A percentile compares a stretch with the other conserved stretches of the same genome.
These are phyloP conservation scores for Mergus octosetaceus DNA, from an alignment of 2,797 vertebrate species.

Conservation along the genomic window DNA sequence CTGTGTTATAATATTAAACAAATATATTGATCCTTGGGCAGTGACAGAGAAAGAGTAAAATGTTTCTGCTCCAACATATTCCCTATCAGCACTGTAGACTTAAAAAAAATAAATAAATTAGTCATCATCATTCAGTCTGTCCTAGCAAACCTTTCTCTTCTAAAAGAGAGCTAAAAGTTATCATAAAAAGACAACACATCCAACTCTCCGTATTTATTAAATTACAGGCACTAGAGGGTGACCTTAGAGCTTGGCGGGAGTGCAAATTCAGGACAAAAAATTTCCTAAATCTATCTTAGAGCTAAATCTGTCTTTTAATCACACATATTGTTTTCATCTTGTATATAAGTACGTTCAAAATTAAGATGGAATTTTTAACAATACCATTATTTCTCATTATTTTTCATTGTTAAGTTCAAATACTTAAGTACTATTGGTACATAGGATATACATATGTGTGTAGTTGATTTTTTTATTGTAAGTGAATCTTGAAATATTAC, in stretches of 20 bases:
- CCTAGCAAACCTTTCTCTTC: neutral
- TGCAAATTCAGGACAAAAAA: neutral
- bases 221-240: neutral
- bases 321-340: neutral
- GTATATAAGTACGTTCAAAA: neutral
- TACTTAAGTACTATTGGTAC: neutral
- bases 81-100: neutral
- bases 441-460: neutral
- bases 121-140: neutral
- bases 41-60: neutral
- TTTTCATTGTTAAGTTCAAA: neutral
- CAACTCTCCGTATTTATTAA: constrained; percentile 10
- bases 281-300: neutral
- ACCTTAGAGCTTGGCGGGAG: neutral
- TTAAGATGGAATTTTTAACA: neutral
- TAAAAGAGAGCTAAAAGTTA: constrained; percentile 27
- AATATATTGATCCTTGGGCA: neutral
- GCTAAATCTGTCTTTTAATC: neutral
- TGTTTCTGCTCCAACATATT: neutral
- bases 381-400: neutral
- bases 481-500: neutral
- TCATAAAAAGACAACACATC: neutral
- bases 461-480: neutral
- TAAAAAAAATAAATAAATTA: neutral
- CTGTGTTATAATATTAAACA: neutral